phyloP scores from a whole-genome alignment of 1,140 invertebrate species.

The Panagrolaimus sp. region DNA sequence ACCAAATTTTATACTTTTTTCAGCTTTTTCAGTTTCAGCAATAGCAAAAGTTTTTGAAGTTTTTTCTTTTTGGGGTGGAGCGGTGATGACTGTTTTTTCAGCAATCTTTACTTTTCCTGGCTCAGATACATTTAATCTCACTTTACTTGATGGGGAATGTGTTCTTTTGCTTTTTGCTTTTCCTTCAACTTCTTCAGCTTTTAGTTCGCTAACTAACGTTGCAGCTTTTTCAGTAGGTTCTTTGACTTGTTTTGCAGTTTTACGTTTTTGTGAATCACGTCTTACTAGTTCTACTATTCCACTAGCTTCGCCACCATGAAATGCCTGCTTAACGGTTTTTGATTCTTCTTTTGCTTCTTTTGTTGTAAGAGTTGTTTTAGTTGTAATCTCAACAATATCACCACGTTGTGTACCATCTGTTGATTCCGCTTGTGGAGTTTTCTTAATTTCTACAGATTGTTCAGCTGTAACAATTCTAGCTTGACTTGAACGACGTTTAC shows the following conservation, averaged over 20 bases:
- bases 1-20: neutral
- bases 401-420: neutral
- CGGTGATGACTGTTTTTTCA: too few species aligned
- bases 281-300: neutral
- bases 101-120: too few species aligned
- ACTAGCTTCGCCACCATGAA: neutral
- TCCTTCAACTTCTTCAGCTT: neutral
- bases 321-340: neutral
- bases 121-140: too few species aligned
- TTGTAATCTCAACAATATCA: neutral
- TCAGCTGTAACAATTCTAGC: slow-evolving; percentile 1
- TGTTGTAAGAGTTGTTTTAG: neutral
- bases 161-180: too few species aligned
- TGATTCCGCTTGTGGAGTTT: neutral
- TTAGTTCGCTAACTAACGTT: too few species aligned
- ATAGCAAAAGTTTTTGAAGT: too few species aligned
- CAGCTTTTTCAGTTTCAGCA: neutral
- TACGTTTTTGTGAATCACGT: neutral
- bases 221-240: neutral
- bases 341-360: slow-evolving; percentile 1
- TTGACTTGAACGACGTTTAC: neutral
- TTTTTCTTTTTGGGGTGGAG: too few species aligned
- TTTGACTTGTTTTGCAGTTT: neutral
- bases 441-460: neutral
- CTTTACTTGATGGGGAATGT: too few species aligned